Conservation (phyloP, 2,113 vertebrate species). For the Petrocephalus microphthalmus region DNA sequence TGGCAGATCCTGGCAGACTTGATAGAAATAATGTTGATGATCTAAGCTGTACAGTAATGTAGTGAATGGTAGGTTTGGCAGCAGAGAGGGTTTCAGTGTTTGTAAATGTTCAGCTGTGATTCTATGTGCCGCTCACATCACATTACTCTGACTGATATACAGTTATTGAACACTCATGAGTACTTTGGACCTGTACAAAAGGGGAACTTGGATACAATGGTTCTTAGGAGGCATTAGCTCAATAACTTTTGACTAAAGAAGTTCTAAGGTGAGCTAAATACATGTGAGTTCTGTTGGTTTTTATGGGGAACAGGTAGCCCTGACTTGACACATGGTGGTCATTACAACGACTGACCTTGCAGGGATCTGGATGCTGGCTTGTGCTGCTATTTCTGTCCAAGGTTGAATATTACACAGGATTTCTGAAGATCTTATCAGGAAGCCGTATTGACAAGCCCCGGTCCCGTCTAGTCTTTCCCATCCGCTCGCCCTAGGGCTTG, state of each 20-base stretch:
- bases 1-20: not conserved
- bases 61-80: not conserved
- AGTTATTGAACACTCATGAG: not conserved
- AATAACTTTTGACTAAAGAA: not conserved
- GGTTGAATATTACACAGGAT: conserved; percentile 29
- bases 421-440: conserved; percentile 26
- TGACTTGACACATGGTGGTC: not conserved
- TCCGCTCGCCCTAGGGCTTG: conserved; percentile 15
- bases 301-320: not conserved
- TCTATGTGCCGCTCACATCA: not conserved
- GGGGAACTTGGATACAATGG: not conserved
- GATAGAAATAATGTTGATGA: not conserved
- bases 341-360: conserved; percentile 4
- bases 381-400: conserved; percentile 41
- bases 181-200: not conserved
- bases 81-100: not conserved
- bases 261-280: not conserved
- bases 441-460: conserved; percentile 30
- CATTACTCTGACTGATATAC: not conserved
- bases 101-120: not conserved
- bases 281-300: not conserved
- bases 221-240: not conserved
- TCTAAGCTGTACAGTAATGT: not conserved
- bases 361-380: conserved; percentile 11
- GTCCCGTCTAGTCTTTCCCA: not conserved